Base-by-base conservation (phyloP, 64 coral and sea anemone species). In the Actinia tenebrosa region DNA sequence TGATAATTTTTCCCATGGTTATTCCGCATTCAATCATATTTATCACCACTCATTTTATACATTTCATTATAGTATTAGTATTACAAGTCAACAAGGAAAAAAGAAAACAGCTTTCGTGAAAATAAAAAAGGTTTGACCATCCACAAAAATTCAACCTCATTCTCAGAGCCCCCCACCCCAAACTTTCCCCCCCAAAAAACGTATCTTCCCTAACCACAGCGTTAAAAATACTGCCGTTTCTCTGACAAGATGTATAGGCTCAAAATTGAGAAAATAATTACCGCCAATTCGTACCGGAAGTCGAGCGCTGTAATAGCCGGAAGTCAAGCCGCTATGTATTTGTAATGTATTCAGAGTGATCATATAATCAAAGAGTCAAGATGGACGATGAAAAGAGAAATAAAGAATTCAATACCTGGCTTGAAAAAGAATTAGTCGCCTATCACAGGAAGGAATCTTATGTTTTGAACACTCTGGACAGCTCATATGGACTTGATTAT, bases 381-480 rank as follows among this genome's bases (percentile, higher is more conserved):
- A 82, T 83, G 60, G 60, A 55, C 60, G 80, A 71, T 44, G 16
- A 58, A 56, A 44, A 22, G 20, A 66, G 52, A 61, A 66, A 87
- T 23, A 44, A 87, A 45, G 80, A 83, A 7, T 86, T 91, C 56
- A 56, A 59, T 52, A 80, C 59, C 55, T 91, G 72, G 90, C 86
- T 91, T 71, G 75, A 91, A 87, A 86, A 91, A 83, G 54, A 79
- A 10, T 37, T 91, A 16, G 63, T 83, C 60, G 77, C 90, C 46
- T 87, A 60, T 11, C 84, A 91, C 78, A 52, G 80, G 80, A 86
- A 87, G 71, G 90, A 91, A 83, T 87, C 71, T 43, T 62, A 71
- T 82, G 87, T 91, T 56, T 77, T 91, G 14, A 91, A 91, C 64
- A 58, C 79, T 20, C 45, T 91, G 42, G 90, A 91, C 71, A n/a